phyloP scores from a whole-genome alignment of 1,140 invertebrate genomes.

The Drosophila eugracilis region DNA sequence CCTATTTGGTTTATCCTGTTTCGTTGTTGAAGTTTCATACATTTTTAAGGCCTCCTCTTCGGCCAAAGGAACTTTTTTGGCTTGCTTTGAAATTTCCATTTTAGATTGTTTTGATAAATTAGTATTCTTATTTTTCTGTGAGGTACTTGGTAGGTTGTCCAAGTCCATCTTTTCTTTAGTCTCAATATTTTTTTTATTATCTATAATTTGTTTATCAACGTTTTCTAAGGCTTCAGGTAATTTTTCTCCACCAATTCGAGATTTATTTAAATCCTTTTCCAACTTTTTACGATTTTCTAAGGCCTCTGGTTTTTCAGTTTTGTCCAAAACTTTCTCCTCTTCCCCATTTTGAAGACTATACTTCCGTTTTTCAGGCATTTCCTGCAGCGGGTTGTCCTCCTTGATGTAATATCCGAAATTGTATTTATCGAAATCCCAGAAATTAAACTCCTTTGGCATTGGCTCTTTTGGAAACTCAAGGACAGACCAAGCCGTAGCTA shows the following conservation, averaged over 20 bases:
- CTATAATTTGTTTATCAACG: neutral
- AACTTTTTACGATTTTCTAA: neutral
- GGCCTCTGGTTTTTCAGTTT: neutral
- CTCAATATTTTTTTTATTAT: neutral
- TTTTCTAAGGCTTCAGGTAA: neutral
- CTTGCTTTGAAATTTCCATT: neutral
- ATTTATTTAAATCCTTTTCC: neutral
- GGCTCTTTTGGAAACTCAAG: slow-evolving; percentile 84
- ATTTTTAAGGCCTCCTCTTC: neutral
- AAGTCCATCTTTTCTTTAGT: neutral
- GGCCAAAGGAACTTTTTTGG: neutral
- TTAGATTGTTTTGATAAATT: neutral
- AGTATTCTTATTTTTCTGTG: neutral
- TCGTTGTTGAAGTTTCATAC: neutral
- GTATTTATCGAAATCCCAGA: slow-evolving; percentile 60
- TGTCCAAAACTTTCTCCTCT: too few relatives aligned
- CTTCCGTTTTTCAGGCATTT: neutral
- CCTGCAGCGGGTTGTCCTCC: slow-evolving; percentile 2
- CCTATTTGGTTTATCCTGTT: too few relatives aligned
- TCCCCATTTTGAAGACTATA: too few relatives aligned
- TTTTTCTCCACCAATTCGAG: neutral
- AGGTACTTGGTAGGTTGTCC: neutral
- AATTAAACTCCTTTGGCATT: slow-evolving; percentile 43
- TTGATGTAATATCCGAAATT: slow-evolving; percentile 48
- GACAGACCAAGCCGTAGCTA: slow-evolving; percentile 86